These are phyloP conservation scores for Drosophila fungiperda DNA, from an alignment of 2,888 invertebrate genomes.

Conservation along the genomic window DNA sequence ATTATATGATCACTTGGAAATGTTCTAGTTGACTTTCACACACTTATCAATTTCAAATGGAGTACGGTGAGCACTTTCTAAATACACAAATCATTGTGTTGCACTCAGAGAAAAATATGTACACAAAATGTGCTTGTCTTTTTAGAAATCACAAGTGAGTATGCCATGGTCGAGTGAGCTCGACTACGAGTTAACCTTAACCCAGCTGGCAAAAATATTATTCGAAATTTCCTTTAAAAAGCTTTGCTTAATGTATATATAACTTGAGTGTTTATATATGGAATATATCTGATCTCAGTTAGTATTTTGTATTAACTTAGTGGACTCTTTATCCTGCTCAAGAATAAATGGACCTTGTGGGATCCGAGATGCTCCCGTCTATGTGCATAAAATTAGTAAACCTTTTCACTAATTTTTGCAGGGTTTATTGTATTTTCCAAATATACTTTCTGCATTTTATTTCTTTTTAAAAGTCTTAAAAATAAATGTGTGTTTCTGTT, in stretches of 20 bases:
- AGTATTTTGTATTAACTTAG: not conserved
- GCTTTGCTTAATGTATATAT: not conserved
- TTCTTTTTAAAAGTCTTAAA: not conserved
- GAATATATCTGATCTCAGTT: not conserved
- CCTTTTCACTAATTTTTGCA: too few species aligned
- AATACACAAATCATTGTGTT: conserved; percentile 59
- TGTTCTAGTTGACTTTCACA: conserved; percentile 43
- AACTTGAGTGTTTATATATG: not conserved
- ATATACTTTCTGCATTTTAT: not conserved
- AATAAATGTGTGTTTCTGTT: rapidly evolving
- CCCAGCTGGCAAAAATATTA: not conserved
- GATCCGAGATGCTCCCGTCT: not conserved
- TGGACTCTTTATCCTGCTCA: not conserved
- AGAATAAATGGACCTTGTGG: rapidly evolving
- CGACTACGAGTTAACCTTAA: not conserved
- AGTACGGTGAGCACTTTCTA: conserved; percentile 62
- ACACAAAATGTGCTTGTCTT: not conserved
- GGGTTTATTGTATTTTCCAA: not conserved
- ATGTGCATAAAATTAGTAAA: not conserved
- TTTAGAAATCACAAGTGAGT: not conserved
- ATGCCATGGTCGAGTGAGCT: not conserved
- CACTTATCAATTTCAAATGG: conserved; percentile 26
- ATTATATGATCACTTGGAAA: conserved; percentile 11
- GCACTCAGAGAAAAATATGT: not conserved
- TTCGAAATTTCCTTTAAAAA: not conserved